These are phyloP conservation scores for Agrypnus murinus DNA, from an alignment of 2,888 invertebrate genomes.

Conservation along the genomic window DNA sequence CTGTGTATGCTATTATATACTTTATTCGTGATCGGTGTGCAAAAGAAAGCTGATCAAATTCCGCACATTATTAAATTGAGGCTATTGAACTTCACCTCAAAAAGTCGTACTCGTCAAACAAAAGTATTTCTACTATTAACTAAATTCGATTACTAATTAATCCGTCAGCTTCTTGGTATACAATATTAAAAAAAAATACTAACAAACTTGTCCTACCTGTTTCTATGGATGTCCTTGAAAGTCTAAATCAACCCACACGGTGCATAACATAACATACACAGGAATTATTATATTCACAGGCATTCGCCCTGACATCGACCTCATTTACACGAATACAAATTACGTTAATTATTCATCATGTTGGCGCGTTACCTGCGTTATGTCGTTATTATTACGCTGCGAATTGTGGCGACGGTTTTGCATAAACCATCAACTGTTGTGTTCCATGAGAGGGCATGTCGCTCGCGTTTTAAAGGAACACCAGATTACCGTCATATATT, in stretches of 20 bases:
- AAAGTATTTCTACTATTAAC: constrained; percentile 2
- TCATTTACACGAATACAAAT: constrained; percentile 64
- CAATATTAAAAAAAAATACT: background rate
- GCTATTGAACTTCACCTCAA: too few relatives aligned
- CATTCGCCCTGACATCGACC: constrained; percentile 51
- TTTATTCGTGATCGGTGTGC: too few relatives aligned
- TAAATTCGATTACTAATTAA: constrained; percentile 11
- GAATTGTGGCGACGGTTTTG: constrained; percentile 57
- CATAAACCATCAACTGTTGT: constrained; percentile 52
- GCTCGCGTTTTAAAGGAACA: constrained; percentile 43
- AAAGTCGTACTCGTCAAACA: too few relatives aligned
- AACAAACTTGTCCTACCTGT: constrained; percentile 35
- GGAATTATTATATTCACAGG: constrained; percentile 8
- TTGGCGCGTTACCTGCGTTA: constrained; percentile 62
- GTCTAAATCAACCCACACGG: constrained; percentile 25
- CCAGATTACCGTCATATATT: constrained; percentile 47
- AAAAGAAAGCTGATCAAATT: too few relatives aligned
- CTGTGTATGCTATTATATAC: too few relatives aligned
- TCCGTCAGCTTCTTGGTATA: background rate
- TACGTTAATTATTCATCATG: constrained; percentile 66
- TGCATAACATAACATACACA: too few relatives aligned
- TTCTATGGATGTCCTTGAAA: constrained; percentile 20
- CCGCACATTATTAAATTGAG: too few relatives aligned
- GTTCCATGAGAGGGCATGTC: constrained; percentile 47
- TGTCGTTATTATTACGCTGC: constrained; percentile 62